Conservation (phyloP, 37 sponge, comb jelly and placozoan species). For the Trichoplax adhaerens region DNA sequence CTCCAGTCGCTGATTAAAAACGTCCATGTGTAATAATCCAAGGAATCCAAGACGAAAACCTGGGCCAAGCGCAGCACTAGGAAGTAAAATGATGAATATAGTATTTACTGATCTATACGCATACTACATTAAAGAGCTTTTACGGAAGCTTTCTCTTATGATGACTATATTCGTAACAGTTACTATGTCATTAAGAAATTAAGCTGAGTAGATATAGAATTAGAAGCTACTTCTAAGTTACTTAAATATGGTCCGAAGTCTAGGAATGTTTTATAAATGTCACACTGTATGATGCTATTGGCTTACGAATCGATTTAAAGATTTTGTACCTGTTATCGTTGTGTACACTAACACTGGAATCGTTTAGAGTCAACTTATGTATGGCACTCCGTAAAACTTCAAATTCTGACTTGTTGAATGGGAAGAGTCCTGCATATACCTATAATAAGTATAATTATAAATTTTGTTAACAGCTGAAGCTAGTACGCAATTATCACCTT, state of each 20-base stretch:
- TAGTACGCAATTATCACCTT: too few species aligned
- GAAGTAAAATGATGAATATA: background rate
- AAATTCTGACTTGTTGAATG: constrained; percentile 45
- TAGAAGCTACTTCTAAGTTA: too few species aligned
- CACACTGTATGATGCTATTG: background rate
- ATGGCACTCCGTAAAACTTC: constrained; percentile 35
- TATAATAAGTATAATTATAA: background rate
- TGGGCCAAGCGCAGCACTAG: constrained; percentile 50
- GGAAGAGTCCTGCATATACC: constrained; percentile 86
- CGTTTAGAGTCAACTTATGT: constrained; percentile 70
- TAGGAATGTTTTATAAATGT: too few species aligned
- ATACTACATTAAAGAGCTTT: too few species aligned
- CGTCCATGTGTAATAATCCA: constrained; percentile 85
- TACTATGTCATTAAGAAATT: too few species aligned
- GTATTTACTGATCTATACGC: background rate
- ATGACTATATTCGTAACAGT: too few species aligned
- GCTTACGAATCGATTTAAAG: background rate
- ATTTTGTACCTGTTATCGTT: constrained; percentile 6
- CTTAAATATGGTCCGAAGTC: too few species aligned
- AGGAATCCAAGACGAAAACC: constrained; percentile 92
- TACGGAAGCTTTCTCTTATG: too few species aligned
- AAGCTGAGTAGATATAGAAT: too few species aligned
- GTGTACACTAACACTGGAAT: constrained; percentile 51
- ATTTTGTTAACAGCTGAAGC: too few species aligned
- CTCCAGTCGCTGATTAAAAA: constrained; percentile 84